Base-by-base conservation (phyloP, 2,113 vertebrate genomes). In the Gymnogyps californianus region DNA sequence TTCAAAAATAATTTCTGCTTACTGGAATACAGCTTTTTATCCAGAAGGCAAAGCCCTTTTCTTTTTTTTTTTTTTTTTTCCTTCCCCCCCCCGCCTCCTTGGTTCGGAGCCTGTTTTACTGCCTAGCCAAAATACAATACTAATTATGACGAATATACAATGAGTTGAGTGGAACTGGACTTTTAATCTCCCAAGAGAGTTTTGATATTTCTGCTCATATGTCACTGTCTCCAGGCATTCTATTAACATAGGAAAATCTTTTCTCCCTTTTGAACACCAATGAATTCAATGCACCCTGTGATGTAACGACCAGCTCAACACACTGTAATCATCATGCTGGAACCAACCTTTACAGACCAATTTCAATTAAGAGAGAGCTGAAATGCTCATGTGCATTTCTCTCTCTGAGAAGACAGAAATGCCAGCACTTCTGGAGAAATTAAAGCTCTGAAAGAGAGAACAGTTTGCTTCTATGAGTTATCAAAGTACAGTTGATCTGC, bases 1-100 rank as follows among this genome's bases (percentile, higher is more conserved):
- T 70, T 94, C 65, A 36, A 83, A 74, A 84, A 25, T n/a, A 80
- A n/a, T 44, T 81, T 81, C 13, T 75, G 9, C 29, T 40, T 31
- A 28, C 20, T 70, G n/a, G 13, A 89, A 66, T 52, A 34, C 16
- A 78, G 15, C 17, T 81, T 86, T 83, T 54, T 81, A 44, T 22
- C 29, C 38, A 75, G 69, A 61, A 72, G 16, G 31, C 44, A 49
- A 62, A 57, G 5, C n/a, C n/a, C n/a, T n/a, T n/a, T n/a, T 8
- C 2, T 61, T 8, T 42, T 18, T 26, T 21, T 9, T 34, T 46
- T 64, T 42, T 25, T 16, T 5, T n/a, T n/a, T n/a, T n/a, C n/a
- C n/a, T n/a, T n/a, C 3, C 3, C 29, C 10, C 9, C 0, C 6
- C 15, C 9, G n/a, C n/a, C n/a, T 36, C 15, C 24, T 72, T 79